Percentiles rank a stretch among this genome's conserved stretches.
phyloP scores from a whole-genome alignment of 1,140 invertebrate species.

The Zaprionus ghesquierei region DNA sequence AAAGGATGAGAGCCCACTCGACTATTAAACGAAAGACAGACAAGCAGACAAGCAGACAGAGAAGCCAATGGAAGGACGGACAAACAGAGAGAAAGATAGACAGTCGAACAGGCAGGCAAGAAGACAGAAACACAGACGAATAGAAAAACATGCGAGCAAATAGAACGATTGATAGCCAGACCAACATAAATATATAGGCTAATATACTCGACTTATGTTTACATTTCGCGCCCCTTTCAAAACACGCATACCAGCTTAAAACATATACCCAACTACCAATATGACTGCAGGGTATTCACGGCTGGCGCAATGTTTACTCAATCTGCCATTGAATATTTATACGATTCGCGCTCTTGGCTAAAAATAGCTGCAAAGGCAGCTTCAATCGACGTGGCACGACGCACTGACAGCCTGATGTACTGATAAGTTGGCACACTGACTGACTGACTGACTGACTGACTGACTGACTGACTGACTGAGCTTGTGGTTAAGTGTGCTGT shows the following conservation, averaged over 20 bases:
- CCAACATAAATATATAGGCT: background rate
- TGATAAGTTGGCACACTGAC: background rate
- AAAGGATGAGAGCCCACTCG: background rate
- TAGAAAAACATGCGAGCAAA: background rate
- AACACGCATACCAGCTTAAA: background rate
- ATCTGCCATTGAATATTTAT: slow-evolving; percentile 57
- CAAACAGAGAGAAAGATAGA: rapidly evolving
- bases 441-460: slow-evolving; percentile 13
- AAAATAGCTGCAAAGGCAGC: slow-evolving; percentile 53
- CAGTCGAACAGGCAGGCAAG: background rate
- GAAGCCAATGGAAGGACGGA: background rate
- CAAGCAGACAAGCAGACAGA: background rate
- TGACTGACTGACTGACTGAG: slow-evolving; percentile 34
- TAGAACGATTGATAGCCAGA: background rate
- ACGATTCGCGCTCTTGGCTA: slow-evolving; percentile 57
- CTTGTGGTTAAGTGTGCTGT: background rate
- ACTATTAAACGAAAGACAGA: background rate
- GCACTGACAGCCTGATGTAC: background rate
- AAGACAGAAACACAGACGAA: background rate
- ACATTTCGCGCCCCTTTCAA: no score
- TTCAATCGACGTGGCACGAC: background rate
- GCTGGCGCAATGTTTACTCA: slow-evolving; percentile 57
- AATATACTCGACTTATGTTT: background rate
- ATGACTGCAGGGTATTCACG: background rate
- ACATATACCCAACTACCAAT: background rate